Evolutionary conservation across 2,888 invertebrate species (phyloP), one percentile per base, ranked within the genome.

Genomic region (Urechis unicinctus): DNA sequence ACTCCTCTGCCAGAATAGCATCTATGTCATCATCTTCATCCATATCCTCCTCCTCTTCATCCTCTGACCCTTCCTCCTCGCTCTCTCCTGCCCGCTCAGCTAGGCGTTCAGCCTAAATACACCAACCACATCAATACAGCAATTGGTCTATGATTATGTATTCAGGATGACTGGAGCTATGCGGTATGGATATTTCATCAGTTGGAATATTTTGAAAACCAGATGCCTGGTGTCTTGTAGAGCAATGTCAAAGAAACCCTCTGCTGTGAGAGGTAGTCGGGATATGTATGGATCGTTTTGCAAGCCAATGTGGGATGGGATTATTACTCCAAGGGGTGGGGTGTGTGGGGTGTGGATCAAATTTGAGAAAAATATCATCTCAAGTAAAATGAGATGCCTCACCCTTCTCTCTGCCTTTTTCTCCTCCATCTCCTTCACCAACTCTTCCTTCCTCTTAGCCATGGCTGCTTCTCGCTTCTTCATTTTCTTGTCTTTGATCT

Each of bases 11-110:
- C 21, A 76, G 61, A 44, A 70, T 57, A 17, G 68, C 71, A 21
- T 75, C 76, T 65, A 75, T 75, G 52, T 74, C 72, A 22, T 71
- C 71, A 56, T 71, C 68, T 53, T 73, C 73, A 29, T 74, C 73
- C 52, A 70, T 70, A 49, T 73, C 74, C 36, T 70, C 72, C 29
- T 70, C 72, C 53, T 74, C 74, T 56, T 67, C 71, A 43, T 68
- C 72, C 53, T 68, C 72, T 42, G 64, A 71, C 6, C 66, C 68
- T 45, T 68, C 69, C 17, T 65, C 67, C n/a, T 66, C 65, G 50
- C 53, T 57, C n/a, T 50, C 54, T 43, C 53, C 56, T 28, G 53
- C 72, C 41, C 64, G 70, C 4, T 67, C 69, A 36, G 68, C 68
- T n/a, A 66, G 70, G 13, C 65, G 64, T 48, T 53, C 54, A 26